A percentile compares a stretch with the other conserved stretches of the same genome.
phyloP scores from a whole-genome alignment of 2,888 invertebrate species.

The Adineta ricciae region DNA sequence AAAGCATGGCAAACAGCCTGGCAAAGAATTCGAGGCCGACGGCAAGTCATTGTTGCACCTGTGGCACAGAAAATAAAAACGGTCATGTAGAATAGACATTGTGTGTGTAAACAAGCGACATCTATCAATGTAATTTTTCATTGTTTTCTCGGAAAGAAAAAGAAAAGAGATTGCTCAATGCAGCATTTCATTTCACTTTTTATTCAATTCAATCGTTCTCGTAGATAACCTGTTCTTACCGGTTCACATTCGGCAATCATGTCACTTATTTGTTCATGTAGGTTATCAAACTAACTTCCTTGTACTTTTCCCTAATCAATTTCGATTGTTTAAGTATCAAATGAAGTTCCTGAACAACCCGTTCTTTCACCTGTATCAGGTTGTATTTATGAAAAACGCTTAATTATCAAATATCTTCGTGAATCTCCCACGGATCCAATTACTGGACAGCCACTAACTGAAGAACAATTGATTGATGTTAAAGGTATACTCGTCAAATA shows the following conservation, averaged over 20 bases:
- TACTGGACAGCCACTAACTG: conserved; percentile 71
- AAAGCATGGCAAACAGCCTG: not conserved
- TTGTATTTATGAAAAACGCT: conserved; percentile 80
- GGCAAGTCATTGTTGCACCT: not conserved
- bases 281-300: not conserved
- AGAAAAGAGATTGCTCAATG: not conserved
- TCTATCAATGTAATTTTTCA: not conserved
- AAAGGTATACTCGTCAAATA: conserved; percentile 62
- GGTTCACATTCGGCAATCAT: not conserved
- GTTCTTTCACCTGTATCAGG: conserved; percentile 92
- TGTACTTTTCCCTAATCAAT: not conserved
- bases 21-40: not conserved
- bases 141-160: not conserved
- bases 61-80: too few relatives aligned
- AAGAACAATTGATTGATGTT: conserved; percentile 80
- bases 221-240: not conserved
- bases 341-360: conserved; percentile 90
- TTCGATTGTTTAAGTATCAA: conserved; percentile 46
- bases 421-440: conserved; percentile 96
- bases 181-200: not conserved
- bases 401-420: conserved; percentile 85
- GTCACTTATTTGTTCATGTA: conserved; percentile 16
- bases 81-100: too few relatives aligned
- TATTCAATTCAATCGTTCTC: not conserved
- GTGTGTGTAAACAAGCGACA: not conserved